Conservation (phyloP, 53 echinoderm and acorn worm species). For the Holothuria scabra region DNA sequence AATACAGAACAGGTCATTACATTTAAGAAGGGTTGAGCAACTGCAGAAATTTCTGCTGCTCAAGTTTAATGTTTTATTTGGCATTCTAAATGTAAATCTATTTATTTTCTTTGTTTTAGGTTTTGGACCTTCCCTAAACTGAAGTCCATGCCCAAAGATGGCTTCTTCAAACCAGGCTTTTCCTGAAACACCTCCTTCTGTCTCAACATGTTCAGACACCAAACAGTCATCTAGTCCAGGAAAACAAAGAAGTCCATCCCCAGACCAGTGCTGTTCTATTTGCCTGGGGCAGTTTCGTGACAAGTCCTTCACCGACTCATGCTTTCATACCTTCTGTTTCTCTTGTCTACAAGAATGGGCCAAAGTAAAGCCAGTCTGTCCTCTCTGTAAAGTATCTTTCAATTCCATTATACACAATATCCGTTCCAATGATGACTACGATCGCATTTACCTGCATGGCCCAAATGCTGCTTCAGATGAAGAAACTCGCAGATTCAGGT, state of each 20-base stretch:
- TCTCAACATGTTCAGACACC: neutral
- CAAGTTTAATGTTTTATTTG: too few species aligned
- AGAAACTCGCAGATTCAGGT: constrained; percentile 70
- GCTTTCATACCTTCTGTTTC: constrained; percentile 96
- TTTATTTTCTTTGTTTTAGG: too few species aligned
- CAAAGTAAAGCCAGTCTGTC: constrained; percentile 88
- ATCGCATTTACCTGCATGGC: constrained; percentile 82
- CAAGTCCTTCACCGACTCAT: constrained; percentile 93
- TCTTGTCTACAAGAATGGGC: constrained; percentile 96
- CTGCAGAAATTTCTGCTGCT: too few species aligned
- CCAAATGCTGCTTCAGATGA: constrained; percentile 46
- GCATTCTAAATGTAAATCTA: too few species aligned
- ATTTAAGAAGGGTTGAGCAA: too few species aligned
- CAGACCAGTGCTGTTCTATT: constrained; percentile 86
- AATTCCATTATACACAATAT: constrained; percentile 97
- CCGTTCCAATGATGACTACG: constrained; percentile 88
- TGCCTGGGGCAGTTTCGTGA: constrained; percentile 87
- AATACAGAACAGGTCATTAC: too few species aligned
- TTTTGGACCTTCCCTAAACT: neutral
- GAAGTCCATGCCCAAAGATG: neutral
- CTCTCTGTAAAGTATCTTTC: constrained; percentile 92
- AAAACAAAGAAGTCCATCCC: constrained; percentile 58
- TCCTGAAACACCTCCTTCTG: constrained; percentile 2
- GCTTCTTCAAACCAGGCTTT: constrained; percentile 15
- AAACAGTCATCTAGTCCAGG: neutral